Base-by-base conservation (phyloP, 2,797 vertebrate genomes). In the Scyliorhinus canicula region DNA sequence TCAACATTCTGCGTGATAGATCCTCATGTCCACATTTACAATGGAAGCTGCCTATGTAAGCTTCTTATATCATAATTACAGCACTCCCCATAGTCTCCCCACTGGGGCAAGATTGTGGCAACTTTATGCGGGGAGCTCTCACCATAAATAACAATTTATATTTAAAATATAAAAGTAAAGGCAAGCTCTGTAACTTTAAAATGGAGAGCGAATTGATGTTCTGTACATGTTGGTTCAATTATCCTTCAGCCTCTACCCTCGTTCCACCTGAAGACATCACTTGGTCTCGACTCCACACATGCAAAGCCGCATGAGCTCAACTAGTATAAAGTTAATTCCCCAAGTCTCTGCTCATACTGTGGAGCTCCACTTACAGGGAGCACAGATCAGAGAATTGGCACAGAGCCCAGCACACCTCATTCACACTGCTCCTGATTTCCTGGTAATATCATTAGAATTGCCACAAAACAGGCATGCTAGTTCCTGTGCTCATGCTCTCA, bases 351-450 rank as follows among this genome's bases (percentile, higher is more conserved):
- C 35, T 60, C 55, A 21, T 63, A 35, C 57, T 90, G 35, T n/a
- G 31, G 31, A 90, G 55, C 35, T 60, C 19, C 55, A 21, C 7
- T 35, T 63, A 6, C 63, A 60, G 57, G 55, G 19, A 63, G 35
- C 55, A 90, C 16, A 63, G 86, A 21, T 90, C 86, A 90, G n/a
- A 90, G 86, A 90, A 90, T 35, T n/a, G 57, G n/a, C 14, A 82
- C 40, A 60, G 35, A 60, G 35, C 21, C 55, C 52, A 90, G 86
- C 55, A 90, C 5, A 63, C 35, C 35, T 60, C 35, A 57, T 60
- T 35, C 84, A 88, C 55, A 2, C 8, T 35, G 52, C 52, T 88
- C 31, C 31, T 3, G 28, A 55, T 35, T 57, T 55, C 50, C 85
- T 60, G 16, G 55, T 60, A n/a, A 35, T n/a, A 60, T 57, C 26